Conservation (phyloP, 2,888 invertebrate species). For the Melieria omissa region DNA sequence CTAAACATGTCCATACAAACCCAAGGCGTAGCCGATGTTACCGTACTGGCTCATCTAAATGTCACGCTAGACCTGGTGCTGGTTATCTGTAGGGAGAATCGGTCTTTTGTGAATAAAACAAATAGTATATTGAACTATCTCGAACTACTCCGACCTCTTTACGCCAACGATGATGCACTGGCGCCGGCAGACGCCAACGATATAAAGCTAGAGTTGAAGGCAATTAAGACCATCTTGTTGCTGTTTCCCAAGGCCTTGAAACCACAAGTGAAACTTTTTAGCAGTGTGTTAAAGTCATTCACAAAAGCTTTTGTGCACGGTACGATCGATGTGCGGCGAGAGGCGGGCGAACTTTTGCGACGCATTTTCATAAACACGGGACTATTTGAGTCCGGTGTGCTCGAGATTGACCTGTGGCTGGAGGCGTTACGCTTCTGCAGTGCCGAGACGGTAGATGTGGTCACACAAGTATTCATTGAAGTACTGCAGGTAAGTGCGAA, state of each 20-base stretch:
- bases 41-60: conserved; percentile 63
- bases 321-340: conserved; percentile 62
- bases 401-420: conserved; percentile 77
- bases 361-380: conserved; percentile 73
- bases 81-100: conserved; percentile 61
- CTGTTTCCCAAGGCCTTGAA: conserved; percentile 69
- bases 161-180: conserved; percentile 46
- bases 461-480: conserved; percentile 55
- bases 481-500: conserved; percentile 47
- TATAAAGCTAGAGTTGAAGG: conserved; percentile 62
- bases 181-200: conserved; percentile 30
- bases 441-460: conserved; percentile 51
- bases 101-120: conserved; percentile 63
- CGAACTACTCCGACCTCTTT: conserved; percentile 62
- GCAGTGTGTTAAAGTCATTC: conserved; percentile 70
- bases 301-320: conserved; percentile 68
- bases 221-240: conserved; percentile 62
- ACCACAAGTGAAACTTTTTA: conserved; percentile 69
- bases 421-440: conserved; percentile 64
- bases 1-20: conserved; percentile 54
- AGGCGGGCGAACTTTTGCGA: conserved; percentile 70
- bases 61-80: conserved; percentile 61
- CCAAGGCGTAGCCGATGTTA: conserved; percentile 33
- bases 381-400: conserved; percentile 71
- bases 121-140: conserved; percentile 62